Evolutionary conservation across 2,113 vertebrate genomes (phyloP), one percentile per base, ranked within the genome.

Genomic region (Hydropotes inermis): DNA sequence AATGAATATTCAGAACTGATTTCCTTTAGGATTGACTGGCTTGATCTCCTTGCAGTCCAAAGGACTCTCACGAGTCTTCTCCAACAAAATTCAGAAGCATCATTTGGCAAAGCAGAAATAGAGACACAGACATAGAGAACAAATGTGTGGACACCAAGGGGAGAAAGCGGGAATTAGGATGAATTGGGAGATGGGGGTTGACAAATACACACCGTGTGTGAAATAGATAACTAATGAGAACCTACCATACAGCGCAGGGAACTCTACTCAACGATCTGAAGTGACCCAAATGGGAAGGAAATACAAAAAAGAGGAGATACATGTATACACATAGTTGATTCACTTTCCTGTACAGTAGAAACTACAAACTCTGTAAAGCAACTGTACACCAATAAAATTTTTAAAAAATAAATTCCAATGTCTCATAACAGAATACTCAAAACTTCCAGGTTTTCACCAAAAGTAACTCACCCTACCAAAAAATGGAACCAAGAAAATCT

Each of bases 201-300:
- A 74, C 67, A 25, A 39, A 74, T 12, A 25, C 21, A 74, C 21
- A 39, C 21, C 12, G 3, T 74, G 67, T 39, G 5, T 39, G 3
- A 39, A 39, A 39, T 23, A 39, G 10, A 39, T 23, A 74, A 39
- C 67, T 21, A 74, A 1, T 25, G 36, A 25, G 21, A 74, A 74
- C 36, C 5, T 39, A 74, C 11, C 3, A 21, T 39, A 13, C 21
- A 39, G 4, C 67, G 39, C 67, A 25, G 36, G 67, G 21, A 74
- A 25, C 67, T 74, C 19, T 3, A 74, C 67, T 39, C 67, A 12
- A 1, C 13, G n/a, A 5, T 74, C 67, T 39, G n/a, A 6, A 0
- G 5, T 74, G 36, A 74, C 67, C 67, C 36, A 13, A 74, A 6
- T 39, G 36, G 36, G 21, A 39, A 74, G 10, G 19, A 74, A 74